Conservation (phyloP, 2,888 invertebrate species). For the Xestobium rufovillosum region DNA sequence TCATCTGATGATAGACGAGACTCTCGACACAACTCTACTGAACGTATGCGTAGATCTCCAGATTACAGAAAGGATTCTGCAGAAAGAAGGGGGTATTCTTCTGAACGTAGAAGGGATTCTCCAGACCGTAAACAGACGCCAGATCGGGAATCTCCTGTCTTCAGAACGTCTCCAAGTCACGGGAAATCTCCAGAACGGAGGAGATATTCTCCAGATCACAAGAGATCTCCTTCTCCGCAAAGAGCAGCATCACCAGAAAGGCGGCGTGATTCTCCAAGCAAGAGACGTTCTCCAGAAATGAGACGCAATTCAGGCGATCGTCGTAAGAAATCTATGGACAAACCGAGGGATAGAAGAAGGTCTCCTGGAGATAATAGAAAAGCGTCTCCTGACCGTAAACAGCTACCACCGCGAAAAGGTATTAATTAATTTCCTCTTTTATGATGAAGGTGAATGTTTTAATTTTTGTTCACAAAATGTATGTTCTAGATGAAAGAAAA, state of each 20-base stretch:
- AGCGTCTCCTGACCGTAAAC: constrained; percentile 13
- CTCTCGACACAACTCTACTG: constrained; percentile 10
- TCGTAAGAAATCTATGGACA: constrained; percentile 14
- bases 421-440: neutral
- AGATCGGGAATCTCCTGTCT: too few relatives aligned
- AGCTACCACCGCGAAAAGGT: neutral
- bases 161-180: constrained; percentile 3
- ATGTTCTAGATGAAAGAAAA: constrained; percentile 23
- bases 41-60: constrained; percentile 11
- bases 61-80: constrained; percentile 14
- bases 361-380: constrained; percentile 6
- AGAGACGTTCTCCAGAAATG: constrained; percentile 11
- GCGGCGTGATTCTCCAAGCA: constrained; percentile 8
- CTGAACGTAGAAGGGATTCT: constrained; percentile 5
- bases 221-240: constrained; percentile 4
- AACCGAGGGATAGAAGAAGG: constrained; percentile 4
- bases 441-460: too few relatives aligned
- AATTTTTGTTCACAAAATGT: neutral
- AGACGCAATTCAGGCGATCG: constrained; percentile 15
- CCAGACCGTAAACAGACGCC: neutral
- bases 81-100: constrained; percentile 5
- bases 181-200: constrained; percentile 13
- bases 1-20: constrained; percentile 13
- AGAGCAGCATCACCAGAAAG: neutral
- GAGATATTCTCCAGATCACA: constrained; percentile 15